Evolutionary conservation across 2,113 vertebrate species (phyloP).

Genomic region (Silurus meridionalis): DNA sequence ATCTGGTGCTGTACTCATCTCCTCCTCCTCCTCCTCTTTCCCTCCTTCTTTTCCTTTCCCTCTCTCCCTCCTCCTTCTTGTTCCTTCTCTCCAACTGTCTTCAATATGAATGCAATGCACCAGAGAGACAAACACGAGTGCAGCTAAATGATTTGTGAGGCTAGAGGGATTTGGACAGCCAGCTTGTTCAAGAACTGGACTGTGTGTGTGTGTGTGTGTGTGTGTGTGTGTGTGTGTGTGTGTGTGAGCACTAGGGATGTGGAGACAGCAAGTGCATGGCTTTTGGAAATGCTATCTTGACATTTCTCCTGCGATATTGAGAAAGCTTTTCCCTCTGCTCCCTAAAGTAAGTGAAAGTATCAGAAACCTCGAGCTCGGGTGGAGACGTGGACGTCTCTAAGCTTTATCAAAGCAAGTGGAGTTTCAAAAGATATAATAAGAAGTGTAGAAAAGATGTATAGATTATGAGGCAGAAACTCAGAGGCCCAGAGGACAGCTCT

Average conservation of each 20-base stretch:
- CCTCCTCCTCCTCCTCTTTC: background rate
- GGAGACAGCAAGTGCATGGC: conserved; percentile 37
- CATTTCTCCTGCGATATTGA: conserved; percentile 16
- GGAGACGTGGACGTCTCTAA: background rate
- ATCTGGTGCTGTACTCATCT: conserved; percentile 58
- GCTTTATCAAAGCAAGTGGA: background rate
- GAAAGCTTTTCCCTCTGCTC: conserved; percentile 7
- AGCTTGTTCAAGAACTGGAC: conserved; percentile 13
- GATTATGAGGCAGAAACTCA: conserved; percentile 8
- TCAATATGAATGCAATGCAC: conserved; percentile 48
- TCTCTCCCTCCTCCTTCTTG: background rate
- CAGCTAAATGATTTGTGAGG: conserved; percentile 45
- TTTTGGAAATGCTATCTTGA: conserved; percentile 40
- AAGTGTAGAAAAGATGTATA: background rate
- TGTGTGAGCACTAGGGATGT: background rate
- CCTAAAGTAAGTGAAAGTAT: conserved; percentile 24
- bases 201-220: background rate
- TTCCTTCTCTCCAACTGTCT: conserved; percentile 40
- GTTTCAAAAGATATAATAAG: background rate
- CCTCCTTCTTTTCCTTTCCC: background rate
- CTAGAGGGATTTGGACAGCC: conserved; percentile 19
- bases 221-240: conserved; percentile 13
- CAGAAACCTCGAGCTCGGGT: background rate
- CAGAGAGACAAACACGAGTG: conserved; percentile 48
- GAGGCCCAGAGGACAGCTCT: conserved; percentile 9